Evolutionary conservation across 1,140 invertebrate genomes (phyloP).

Genomic region (Meloidogyne floridensis): DNA sequence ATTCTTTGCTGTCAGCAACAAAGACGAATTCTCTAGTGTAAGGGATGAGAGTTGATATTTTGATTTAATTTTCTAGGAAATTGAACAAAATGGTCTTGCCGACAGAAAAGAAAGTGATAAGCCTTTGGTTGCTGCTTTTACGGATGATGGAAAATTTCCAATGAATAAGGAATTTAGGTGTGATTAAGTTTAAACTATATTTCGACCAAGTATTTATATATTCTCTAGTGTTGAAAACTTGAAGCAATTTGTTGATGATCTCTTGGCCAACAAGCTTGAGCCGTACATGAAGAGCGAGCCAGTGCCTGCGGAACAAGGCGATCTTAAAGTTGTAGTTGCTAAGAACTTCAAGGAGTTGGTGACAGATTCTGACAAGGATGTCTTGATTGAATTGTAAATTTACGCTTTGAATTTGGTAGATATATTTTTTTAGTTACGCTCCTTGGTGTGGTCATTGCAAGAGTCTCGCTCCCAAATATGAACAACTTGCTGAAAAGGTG

Average conservation of each 20-base stretch:
- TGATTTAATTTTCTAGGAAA: conserved; percentile 57
- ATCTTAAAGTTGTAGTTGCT: conserved; percentile 78
- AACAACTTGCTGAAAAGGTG: conserved; percentile 84
- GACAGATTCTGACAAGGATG: conserved; percentile 85
- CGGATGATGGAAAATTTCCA: conserved; percentile 83
- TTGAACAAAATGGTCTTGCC: conserved; percentile 89
- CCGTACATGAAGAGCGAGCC: conserved; percentile 93
- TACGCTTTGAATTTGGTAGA: not conserved
- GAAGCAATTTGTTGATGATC: conserved; percentile 82
- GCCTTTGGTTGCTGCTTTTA: conserved; percentile 80
- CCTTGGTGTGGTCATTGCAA: conserved; percentile 99
- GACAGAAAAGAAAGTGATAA: conserved; percentile 81
- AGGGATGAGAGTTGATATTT: conserved; percentile 35
- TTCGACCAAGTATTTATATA: not conserved
- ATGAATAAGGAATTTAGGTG: conserved; percentile 81
- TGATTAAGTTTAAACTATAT: conserved; percentile 57
- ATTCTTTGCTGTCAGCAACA: conserved; percentile 85
- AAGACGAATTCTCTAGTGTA: conserved; percentile 83
- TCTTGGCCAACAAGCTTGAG: conserved; percentile 81
- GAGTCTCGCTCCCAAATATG: conserved; percentile 86
- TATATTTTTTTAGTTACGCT: conserved; percentile 76
- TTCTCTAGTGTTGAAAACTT: conserved; percentile 79
- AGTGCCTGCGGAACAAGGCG: conserved; percentile 82
- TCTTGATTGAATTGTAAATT: conserved; percentile 80
- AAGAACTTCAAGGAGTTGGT: conserved; percentile 96